These are phyloP conservation scores for Myripristis murdjan DNA, from an alignment of 2,797 vertebrate species.

Conservation along the genomic window DNA sequence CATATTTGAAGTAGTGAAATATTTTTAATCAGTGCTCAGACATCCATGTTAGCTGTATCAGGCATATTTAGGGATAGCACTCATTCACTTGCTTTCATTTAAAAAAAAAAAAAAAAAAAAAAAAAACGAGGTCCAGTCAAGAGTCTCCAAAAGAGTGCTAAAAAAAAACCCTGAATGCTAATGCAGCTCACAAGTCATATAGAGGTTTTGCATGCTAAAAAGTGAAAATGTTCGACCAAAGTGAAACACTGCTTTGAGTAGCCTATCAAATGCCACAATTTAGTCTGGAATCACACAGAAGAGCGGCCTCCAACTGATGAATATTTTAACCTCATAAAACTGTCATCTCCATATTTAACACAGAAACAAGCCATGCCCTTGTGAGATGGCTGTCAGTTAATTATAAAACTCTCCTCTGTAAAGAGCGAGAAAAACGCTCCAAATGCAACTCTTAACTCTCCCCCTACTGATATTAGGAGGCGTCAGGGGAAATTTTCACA, in stretches of 20 bases:
- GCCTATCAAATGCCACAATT: conserved; percentile 74
- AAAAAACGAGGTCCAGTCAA: conserved; percentile 45
- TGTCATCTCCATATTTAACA: conserved; percentile 85
- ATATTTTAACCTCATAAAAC: conserved; percentile 85
- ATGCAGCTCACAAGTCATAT: conserved; percentile 70
- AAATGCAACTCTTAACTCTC: conserved; percentile 87
- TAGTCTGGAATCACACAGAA: conserved; percentile 70
- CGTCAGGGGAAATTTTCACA: conserved; percentile 85
- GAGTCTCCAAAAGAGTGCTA: conserved; percentile 50
- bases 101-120: too few species aligned
- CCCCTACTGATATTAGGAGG: conserved; percentile 85
- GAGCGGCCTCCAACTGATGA: conserved; percentile 70
- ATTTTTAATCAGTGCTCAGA: conserved; percentile 34
- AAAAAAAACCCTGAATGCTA: conserved; percentile 66
- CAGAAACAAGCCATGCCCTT: conserved; percentile 83
- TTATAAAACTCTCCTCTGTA: conserved; percentile 87
- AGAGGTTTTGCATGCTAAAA: conserved; percentile 52
- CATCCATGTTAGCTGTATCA: conserved; percentile 36
- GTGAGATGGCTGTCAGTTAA: conserved; percentile 88
- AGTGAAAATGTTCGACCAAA: conserved; percentile 66
- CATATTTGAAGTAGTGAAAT: conserved; percentile 51
- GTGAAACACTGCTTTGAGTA: conserved; percentile 72
- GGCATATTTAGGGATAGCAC: conserved; percentile 35
- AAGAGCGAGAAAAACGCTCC: conserved; percentile 84
- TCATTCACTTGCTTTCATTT: conserved; percentile 55